These are phyloP conservation scores for Porites lutea DNA, from an alignment of 64 coral and sea anemone species.

Conservation along the genomic window DNA sequence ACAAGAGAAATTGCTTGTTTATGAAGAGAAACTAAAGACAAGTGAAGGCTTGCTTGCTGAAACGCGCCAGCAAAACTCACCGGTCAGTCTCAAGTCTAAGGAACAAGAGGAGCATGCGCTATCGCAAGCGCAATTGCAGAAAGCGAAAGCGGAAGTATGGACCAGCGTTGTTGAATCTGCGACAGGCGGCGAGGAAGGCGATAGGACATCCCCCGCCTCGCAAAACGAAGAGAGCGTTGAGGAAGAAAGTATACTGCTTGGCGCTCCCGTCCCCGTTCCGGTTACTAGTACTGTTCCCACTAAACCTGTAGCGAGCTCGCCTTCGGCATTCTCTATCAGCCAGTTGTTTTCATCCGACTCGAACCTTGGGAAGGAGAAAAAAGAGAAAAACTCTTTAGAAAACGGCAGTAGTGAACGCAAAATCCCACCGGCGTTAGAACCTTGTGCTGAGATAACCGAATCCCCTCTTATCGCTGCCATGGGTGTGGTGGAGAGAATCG, in stretches of 20 bases:
- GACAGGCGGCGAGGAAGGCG: neutral
- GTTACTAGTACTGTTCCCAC: constrained; percentile 10
- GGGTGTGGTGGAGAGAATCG: constrained; percentile 45
- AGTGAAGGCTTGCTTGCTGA: constrained; percentile 65
- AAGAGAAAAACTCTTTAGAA: constrained; percentile 26
- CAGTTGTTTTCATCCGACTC: constrained; percentile 35
- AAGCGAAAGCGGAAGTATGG: constrained; percentile 7
- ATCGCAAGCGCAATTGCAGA: neutral
- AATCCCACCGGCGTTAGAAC: constrained; percentile 18
- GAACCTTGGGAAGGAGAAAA: constrained; percentile 41
- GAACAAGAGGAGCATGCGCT: constrained; percentile 38
- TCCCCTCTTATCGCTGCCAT: constrained; percentile 50
- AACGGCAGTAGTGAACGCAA: constrained; percentile 23
- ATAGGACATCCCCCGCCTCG: constrained; percentile 31
- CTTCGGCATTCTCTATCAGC: constrained; percentile 39
- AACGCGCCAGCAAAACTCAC: constrained; percentile 58
- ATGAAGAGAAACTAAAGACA: constrained; percentile 60
- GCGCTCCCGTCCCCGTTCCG: neutral
- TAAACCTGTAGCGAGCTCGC: neutral
- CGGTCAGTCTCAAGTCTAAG: constrained; percentile 51
- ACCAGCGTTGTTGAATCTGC: neutral
- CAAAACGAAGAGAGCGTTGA: neutral
- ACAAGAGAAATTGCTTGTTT: constrained; percentile 42
- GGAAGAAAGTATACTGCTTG: constrained; percentile 47
- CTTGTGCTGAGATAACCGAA: constrained; percentile 18